Evolutionary conservation across 2,113 vertebrate species (phyloP), one percentile per base, ranked within the genome.

Genomic region (Ornithorhynchus anatinus): DNA sequence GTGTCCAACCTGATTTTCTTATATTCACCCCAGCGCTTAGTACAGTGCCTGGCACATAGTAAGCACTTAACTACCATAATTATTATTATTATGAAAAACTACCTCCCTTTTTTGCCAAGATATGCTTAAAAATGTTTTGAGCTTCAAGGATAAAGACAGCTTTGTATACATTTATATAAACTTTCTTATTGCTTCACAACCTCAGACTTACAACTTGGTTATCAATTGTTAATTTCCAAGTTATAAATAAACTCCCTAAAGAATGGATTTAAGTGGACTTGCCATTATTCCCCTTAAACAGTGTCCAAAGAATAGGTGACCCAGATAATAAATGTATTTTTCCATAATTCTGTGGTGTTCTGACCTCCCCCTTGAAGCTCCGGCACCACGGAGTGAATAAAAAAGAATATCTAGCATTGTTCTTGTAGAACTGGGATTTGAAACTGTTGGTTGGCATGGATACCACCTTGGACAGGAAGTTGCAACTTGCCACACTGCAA

Each of bases 381-480:
- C 8, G 50, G 52, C 73, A 52, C 43, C 33, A 69, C 77, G 56
- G 71, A 63, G 57, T 60, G 35, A 65, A 48, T 22, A 59, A 69
- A 62, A 44, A 16, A 82, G 67, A 43, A 65, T 38, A 59, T 17
- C 22, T 54, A 31, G 16, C 65, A 31, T 79, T 62, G 64, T 72
- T 86, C 62, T 35, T 65, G 11, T 2, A 60, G 35, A 84, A 65
- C 70, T 45, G 62, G 69, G 10, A 25, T 9, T 59, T 27, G 47
- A 38, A 59, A 40, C 0, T 56, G n/a, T n/a, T n/a, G n/a, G 64
- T 66, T 39, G 60, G 17, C 75, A 59, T 45, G 53, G 69, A 56
- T 75, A 91, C 89, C 81, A 69, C 77, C 80, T 75, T 64, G 72
- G 80, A 61, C 59, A 69, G 36, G 69, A 81, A 69, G 39, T 2